A percentile compares a stretch with the other conserved stretches of the same genome.
Evolutionary conservation across 2,888 invertebrate species (phyloP).

Genomic region (Monopis laevigella): DNA sequence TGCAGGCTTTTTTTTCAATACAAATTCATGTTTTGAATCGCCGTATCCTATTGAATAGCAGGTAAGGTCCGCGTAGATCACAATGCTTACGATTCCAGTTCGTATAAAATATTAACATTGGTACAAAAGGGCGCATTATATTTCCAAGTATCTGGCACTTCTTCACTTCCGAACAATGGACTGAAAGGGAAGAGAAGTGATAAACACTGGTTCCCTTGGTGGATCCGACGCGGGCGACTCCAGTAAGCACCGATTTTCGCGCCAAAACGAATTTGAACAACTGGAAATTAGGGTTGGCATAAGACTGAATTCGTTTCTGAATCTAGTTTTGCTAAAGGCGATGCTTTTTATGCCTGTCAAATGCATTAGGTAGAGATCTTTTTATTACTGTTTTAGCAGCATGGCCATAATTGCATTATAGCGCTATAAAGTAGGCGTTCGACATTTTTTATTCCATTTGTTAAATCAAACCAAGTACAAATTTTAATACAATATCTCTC

Average conservation of each 20-base stretch:
- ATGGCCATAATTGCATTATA: too few species aligned
- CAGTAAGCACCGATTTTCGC: neutral
- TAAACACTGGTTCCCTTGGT: conserved; percentile 50
- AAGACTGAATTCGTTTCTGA: too few species aligned
- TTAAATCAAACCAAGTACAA: too few species aligned
- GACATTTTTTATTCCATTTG: too few species aligned
- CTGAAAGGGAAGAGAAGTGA: conserved; percentile 62
- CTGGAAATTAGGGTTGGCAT: too few species aligned
- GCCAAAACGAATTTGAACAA: too few species aligned
- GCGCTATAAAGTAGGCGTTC: too few species aligned
- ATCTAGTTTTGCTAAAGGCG: too few species aligned
- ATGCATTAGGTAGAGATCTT: too few species aligned
- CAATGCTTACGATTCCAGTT: conserved; percentile 54
- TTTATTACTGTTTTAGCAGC: too few species aligned
- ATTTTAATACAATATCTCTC: too few species aligned
- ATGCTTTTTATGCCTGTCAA: too few species aligned
- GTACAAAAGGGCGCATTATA: conserved; percentile 59
- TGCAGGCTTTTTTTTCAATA: conserved; percentile 30
- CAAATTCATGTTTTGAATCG: conserved; percentile 33
- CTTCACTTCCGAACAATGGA: conserved; percentile 63
- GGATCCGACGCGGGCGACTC: conserved; percentile 26
- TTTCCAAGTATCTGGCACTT: conserved; percentile 58
- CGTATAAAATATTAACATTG: conserved; percentile 63
- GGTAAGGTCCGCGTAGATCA: conserved; percentile 45
- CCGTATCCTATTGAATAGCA: conserved; percentile 32